Evolutionary conservation across 2,113 vertebrate species (phyloP), one percentile per base, ranked within the genome.

Genomic region (Callospermophilus lateralis): DNA sequence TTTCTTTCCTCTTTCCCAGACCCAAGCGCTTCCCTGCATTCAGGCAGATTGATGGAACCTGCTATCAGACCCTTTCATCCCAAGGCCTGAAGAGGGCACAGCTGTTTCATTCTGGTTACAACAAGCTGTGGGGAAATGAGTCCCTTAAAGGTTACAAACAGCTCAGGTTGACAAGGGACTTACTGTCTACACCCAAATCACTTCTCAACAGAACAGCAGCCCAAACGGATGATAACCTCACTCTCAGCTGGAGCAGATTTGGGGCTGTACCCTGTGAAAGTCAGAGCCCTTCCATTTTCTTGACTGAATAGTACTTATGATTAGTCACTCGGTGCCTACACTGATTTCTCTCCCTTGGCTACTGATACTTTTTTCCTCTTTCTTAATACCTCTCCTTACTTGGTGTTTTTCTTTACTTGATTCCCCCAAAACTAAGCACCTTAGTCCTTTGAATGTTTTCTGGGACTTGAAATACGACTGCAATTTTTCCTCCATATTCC

Each of bases 31-130:
- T 34, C 24, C 30, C 28, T 0, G 2, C 20, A 15, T 81, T 68
- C 58, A 17, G 67, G 37, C 42, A 78, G 55, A 28, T 39, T 61
- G 39, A 67, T 7, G 16, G 22, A 39, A 84, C 58, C 76, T 24
- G 55, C 84, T 26, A 20, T 86, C 73, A 61, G 74, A 48, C 22
- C 17, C 55, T 92, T 96, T 91, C 22, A 77, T 92, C 83, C 61
- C 39, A 55, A 39, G 45, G 26, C 70, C 65, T 32, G 51, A 76
- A 58, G 28, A 58, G 37, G 76, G 39, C 42, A 72, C 77, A 16
- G 32, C 93, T 92, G 91, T 53, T 77, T 81, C 17, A n/a, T 32
- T 79, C 83, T 86, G 65, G 19, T 45, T 73, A 77, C 37, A 74
- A 89, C 32, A 83, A 30, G 37, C 79, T 67, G 8, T 26, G 26